These are phyloP conservation scores for Alloscopus bannaensis DNA, from an alignment of 2,888 invertebrate genomes.

Conservation along the genomic window DNA sequence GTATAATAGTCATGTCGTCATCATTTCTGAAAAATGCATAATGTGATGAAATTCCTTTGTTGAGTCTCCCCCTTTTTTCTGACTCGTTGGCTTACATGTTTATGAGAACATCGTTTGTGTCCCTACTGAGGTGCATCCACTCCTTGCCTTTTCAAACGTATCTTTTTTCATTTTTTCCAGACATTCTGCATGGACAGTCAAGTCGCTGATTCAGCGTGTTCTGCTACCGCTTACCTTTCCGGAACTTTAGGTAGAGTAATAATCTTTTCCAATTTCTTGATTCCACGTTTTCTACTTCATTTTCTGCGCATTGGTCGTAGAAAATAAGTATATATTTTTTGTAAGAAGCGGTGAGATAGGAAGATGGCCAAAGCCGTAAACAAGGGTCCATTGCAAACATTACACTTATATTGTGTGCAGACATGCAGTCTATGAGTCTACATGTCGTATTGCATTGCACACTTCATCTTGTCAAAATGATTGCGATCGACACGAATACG, in stretches of 20 bases:
- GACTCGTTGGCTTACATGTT: background rate
- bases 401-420: too few relatives aligned
- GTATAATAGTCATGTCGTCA: background rate
- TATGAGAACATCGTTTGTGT: constrained; percentile 10
- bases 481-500: too few relatives aligned
- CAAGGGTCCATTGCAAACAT: background rate
- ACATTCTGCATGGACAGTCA: constrained; percentile 85
- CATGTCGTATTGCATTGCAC: too few relatives aligned
- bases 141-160: background rate
- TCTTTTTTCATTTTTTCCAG: constrained; percentile 76
- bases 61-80: background rate
- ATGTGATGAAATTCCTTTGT: background rate
- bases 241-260: constrained; percentile 64
- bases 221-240: constrained; percentile 71
- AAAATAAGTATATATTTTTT: background rate
- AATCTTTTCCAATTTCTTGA: background rate
- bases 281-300: background rate
- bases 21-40: background rate
- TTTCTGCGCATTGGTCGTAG: background rate
- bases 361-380: background rate
- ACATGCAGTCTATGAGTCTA: too few relatives aligned
- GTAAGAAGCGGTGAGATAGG: background rate
- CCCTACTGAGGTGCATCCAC: background rate
- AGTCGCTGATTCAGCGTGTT: constrained; percentile 86
- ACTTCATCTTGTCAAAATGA: too few relatives aligned